Base-by-base conservation (phyloP, 2,888 invertebrate species). In the Agriopis marginaria region DNA sequence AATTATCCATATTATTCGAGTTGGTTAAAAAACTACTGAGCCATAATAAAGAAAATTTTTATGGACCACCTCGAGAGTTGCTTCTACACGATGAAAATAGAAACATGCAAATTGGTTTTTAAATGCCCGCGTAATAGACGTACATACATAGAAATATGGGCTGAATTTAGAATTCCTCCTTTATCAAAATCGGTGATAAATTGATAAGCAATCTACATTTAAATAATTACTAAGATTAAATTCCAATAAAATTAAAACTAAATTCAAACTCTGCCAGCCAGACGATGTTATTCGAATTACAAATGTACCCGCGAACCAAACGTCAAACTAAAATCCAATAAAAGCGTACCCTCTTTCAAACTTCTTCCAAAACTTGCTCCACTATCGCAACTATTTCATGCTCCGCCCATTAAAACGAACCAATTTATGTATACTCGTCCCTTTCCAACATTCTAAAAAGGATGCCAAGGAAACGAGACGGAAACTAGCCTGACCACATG, bases 351-450 rank as follows among this genome's bases (percentile, higher is more conserved):
- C 92, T 89, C 90, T 92, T 91, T 85, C 80, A 88, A 93, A 93
- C 90, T 93, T 93, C 93, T 93, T 92, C 87, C 83, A 75, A 87
- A 93, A 93, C 89, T 93, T 90, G 83, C 83, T 87, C 86, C 87
- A 90, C 90, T 92, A 91, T 88, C 83, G 83, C 78, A 90, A 92
- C 91, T 92, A 92, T 90, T 86, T 81, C 59, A 75, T 53, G 82
- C 80, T 82, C 83, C 89, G 86, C 93, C 91, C 92, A 76, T 75
- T 77, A 66, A 72, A 71, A 76, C 77, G 84, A 71, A 86, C 73
- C 75, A 40, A 75, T 75, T 80, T 60, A 73, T 45, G 50, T 87
- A 81, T 75, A 76, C 3, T 73, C 69, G 63, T 90, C 90, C 80
- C 88, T 66, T 77, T 92, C 85, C 78, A 72, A 51, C 83, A 50